Base-by-base conservation (phyloP, 2,888 invertebrate species). In the Slavum lentiscoides region DNA sequence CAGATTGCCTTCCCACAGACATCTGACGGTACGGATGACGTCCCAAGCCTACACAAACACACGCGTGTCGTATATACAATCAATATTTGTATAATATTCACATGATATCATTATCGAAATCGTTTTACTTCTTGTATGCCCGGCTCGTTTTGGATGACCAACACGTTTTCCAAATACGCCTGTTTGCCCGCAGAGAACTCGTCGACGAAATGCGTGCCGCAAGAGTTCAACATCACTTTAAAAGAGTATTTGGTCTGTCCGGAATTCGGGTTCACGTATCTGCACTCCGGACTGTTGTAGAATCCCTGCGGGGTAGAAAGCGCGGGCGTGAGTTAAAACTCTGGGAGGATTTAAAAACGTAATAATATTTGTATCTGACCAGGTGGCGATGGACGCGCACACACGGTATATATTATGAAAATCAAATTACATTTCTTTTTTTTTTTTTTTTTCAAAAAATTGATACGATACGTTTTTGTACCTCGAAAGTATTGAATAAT, bases 1-100 rank as follows among this genome's bases (percentile, higher is more conserved):
- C 74, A 94, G 87, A 84, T 91, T 93, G 21, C 93, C 93, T 88
- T 93, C 93, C 93, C 93, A 94, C 17, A 93, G 87, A 86, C 94
- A 94, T 81, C 93, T 90, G 1, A 94, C 93, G 73, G 92, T 88
- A 66, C 93, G 89, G 58, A 93, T 91, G 0, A 92, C 92, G 85
- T 94, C 94, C 93, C 30, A 30, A 30, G 30, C 30, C 30, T 30
- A 30, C 30, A 30, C n/a, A n/a, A n/a, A n/a, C 93, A 94, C 0
- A 92, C 92, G 87, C 91, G 74, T 53, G 59, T 23, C 30, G 37
- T 49, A 11, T 49, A 11, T 15, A 59, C 37, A 59, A 30, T 30
- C 3, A 49, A 19, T n/a, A 19, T 58, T 5, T 30, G n/a, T 30
- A 30, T 13, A 17, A 62, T 13, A 7, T 43, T 43, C 6, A 61